Percentiles rank a stretch among this genome's conserved stretches.
Conservation (phyloP, 2,797 vertebrate genomes). For the Hydrolagus colliei region DNA sequence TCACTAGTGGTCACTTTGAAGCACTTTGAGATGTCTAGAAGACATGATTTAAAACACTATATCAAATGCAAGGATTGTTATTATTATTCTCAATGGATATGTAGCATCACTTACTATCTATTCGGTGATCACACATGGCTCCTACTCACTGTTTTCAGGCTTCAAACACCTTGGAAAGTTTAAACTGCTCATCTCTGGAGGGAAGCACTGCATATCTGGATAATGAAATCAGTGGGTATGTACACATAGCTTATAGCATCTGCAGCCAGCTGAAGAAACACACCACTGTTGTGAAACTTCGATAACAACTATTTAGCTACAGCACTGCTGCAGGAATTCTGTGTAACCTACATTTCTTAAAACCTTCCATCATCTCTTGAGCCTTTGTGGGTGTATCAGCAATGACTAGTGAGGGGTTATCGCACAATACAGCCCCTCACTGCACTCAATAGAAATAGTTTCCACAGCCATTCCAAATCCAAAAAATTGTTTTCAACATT, state of each 20-base stretch:
- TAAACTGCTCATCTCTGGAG: neutral
- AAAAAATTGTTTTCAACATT: neutral
- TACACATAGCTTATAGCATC: neutral
- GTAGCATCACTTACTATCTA: neutral
- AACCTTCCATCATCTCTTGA: neutral
- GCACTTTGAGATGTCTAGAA: too few species aligned
- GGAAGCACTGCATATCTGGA: neutral
- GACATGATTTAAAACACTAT: too few species aligned
- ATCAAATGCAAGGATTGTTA: too few species aligned
- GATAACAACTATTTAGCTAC: neutral
- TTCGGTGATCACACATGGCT: neutral
- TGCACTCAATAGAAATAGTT: neutral
- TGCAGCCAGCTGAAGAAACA: neutral
- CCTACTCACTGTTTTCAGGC: neutral
- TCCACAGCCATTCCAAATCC: too few species aligned
- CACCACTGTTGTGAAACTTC: neutral
- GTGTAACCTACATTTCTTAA: neutral
- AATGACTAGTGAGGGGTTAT: neutral
- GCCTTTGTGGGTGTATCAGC: too few species aligned
- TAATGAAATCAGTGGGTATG: neutral
- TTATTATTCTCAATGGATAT: neutral
- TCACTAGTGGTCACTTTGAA: too few species aligned
- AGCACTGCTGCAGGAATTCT: neutral
- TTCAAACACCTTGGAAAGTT: neutral
- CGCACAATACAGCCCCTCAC: neutral